These are phyloP conservation scores for Globodera ellingtonae DNA, from an alignment of 1,140 invertebrate species.

Conservation along the genomic window DNA sequence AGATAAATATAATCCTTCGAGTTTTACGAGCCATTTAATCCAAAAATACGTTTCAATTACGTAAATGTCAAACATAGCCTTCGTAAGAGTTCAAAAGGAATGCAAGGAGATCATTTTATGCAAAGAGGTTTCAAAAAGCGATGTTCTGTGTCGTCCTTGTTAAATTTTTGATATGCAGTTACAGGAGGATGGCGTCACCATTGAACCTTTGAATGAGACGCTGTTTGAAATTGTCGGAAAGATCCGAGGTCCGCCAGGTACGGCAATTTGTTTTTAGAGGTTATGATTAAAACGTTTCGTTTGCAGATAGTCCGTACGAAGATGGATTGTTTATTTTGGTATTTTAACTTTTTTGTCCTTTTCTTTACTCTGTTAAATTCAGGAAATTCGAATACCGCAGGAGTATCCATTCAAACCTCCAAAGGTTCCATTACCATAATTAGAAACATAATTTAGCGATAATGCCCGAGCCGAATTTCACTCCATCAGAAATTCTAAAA, in stretches of 20 bases:
- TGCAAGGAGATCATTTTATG: conserved; percentile 47
- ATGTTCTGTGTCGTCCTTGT: neutral
- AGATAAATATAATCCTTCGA: too few relatives aligned
- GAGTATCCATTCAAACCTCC: conserved; percentile 99
- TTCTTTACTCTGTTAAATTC: conserved; percentile 76
- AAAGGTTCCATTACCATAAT: conserved; percentile 73
- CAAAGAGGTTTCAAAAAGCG: conserved; percentile 18
- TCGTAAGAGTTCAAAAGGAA: conserved; percentile 42
- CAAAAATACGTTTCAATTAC: conserved; percentile 8
- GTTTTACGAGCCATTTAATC: too few relatives aligned
- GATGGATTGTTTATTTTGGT: conserved; percentile 35
- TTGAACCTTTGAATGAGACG: conserved; percentile 42
- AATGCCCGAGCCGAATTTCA: too few relatives aligned
- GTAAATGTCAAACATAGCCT: conserved; percentile 43
- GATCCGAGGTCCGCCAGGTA: conserved; percentile 37
- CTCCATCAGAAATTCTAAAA: too few relatives aligned
- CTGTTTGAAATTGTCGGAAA: conserved; percentile 40
- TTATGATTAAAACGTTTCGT: neutral
- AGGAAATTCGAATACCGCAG: conserved; percentile 97
- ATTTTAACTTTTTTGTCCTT: conserved; percentile 68
- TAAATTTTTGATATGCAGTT: conserved; percentile 31
- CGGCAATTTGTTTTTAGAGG: neutral
- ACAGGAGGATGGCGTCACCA: conserved; percentile 40
- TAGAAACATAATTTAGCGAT: conserved; percentile 16
- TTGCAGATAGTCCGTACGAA: conserved; percentile 45